phyloP scores from a whole-genome alignment of 2,797 vertebrate genomes.

The Euthynnus affinis region DNA sequence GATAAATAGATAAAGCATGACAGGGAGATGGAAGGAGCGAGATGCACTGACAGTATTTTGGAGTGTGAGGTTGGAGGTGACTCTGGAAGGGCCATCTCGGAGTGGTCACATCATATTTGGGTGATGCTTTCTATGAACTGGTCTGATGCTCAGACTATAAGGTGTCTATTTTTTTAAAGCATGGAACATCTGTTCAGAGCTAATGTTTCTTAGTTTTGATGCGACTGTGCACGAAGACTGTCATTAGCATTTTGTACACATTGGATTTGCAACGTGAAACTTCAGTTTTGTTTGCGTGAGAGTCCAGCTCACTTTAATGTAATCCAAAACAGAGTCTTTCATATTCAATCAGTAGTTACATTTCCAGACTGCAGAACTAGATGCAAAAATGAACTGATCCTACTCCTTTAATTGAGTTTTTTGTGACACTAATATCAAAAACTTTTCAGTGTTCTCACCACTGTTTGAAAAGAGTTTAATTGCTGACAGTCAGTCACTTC shows the following conservation, averaged over 20 bases:
- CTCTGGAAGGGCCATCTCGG: constrained; percentile 25
- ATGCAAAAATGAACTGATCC: background rate
- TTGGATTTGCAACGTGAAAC: constrained; percentile 6
- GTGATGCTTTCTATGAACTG: constrained; percentile 46
- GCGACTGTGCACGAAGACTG: background rate
- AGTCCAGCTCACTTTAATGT: background rate
- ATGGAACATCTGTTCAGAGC: background rate
- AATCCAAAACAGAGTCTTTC: constrained; percentile 9
- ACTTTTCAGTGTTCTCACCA: constrained; percentile 1
- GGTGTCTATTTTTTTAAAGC: constrained; percentile 20
- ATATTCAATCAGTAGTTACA: background rate
- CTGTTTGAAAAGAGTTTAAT: constrained; percentile 6
- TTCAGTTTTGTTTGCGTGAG: constrained; percentile 2
- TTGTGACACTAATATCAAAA: constrained; percentile 13
- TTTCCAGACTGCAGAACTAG: background rate
- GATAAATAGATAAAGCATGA: constrained; percentile 57
- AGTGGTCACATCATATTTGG: constrained; percentile 39
- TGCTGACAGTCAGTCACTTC: constrained; percentile 13
- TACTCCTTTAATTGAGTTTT: constrained; percentile 14
- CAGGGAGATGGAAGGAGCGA: constrained; percentile 40
- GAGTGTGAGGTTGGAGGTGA: constrained; percentile 33
- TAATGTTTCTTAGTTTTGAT: background rate
- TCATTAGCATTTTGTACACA: constrained; percentile 18
- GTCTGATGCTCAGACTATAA: constrained; percentile 28
- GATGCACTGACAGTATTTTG: constrained; percentile 23